Percentiles rank a stretch among this genome's conserved stretches.
Evolutionary conservation across 1,140 invertebrate genomes (phyloP).

Genomic region (Drosophila funebris): DNA sequence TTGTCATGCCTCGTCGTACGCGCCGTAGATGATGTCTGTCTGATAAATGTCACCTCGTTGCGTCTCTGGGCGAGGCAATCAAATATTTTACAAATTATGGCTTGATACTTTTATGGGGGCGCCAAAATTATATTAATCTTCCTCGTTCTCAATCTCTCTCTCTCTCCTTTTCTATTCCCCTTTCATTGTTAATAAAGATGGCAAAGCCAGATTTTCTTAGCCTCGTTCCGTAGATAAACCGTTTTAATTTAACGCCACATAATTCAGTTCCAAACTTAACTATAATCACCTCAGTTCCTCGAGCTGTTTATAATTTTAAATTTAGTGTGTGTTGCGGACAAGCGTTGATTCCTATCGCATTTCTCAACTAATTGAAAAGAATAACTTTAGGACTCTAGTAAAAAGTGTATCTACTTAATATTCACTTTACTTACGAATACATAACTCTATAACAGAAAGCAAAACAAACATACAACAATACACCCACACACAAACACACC

Average conservation of each 20-base stretch:
- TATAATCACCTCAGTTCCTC: background rate
- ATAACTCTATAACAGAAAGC: conserved; percentile 27
- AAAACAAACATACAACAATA: conserved; percentile 4
- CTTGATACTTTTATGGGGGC: conserved; percentile 55
- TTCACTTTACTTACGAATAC: conserved; percentile 36
- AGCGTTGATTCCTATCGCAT: conserved; percentile 12
- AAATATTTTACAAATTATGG: conserved; percentile 72
- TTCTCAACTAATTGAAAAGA: conserved; percentile 14
- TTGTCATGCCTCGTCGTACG: conserved; percentile 58
- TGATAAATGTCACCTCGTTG: conserved; percentile 60
- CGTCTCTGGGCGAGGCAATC: conserved; percentile 59
- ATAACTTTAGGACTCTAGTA: background rate
- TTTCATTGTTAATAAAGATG: conserved; percentile 41
- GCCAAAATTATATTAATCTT: conserved; percentile 62
- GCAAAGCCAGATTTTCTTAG: conserved; percentile 42
- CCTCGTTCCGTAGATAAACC: conserved; percentile 26
- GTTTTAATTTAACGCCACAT: conserved; percentile 66
- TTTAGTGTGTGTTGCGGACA: conserved; percentile 26
- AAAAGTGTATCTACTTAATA: conserved; percentile 35
- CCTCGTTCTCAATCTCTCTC: background rate
- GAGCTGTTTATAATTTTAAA: background rate
- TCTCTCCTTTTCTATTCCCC: background rate
- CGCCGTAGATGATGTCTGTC: conserved; percentile 55
- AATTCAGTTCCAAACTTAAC: conserved; percentile 7
- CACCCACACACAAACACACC: conserved; percentile 6